Evolutionary conservation across 1,140 invertebrate genomes (phyloP), one percentile per base, ranked within the genome.

Genomic region (Bombyx mandarina): DNA sequence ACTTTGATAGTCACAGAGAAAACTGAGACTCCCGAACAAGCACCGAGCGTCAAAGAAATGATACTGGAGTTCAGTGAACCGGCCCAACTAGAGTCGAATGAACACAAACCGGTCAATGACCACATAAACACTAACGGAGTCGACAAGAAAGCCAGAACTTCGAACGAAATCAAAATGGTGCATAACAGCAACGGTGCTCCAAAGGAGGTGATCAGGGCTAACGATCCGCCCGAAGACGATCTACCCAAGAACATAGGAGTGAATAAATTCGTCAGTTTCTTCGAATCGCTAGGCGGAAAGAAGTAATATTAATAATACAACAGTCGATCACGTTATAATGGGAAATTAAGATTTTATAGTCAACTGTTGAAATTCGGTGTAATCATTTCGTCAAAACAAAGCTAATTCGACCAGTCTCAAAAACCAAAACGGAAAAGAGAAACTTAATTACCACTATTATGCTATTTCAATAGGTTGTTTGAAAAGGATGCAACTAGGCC

Each of bases 211-310:
- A 86, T 87, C 10, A 71, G 84, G 45, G 84, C 84, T 0, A 87
- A 87, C 47, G 84, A 87, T 52, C 84, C 84, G 0, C 84, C 82
- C 0, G 82, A 86, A 63, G 82, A 87, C 50, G 84, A 87, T 65
- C 56, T 87, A 22, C 84, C 84, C n/a, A 87, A 87, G 48, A 87
- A 87, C 18, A 87, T 87, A 60, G 84, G 84, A 5, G 82, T 87
- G 3, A 87, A 87, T 54, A 87, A 87, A 58, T 86, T 86, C 52
- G 82, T 87, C 0, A 87, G 84, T 60, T 87, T 87, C 71, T 87
- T 87, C 50, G 84, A 87, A 61, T 83, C 81, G 7, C 77, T 87
- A 18, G 82, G 82, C 8, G 82, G 73, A n/a, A 87, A 86, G 49
- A 87, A 87, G 79, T 86, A 64, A 51, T 35, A 1, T 5, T 35